Evolutionary conservation across 2,797 vertebrate genomes (phyloP).

Genomic region (Naso thynnoides): DNA sequence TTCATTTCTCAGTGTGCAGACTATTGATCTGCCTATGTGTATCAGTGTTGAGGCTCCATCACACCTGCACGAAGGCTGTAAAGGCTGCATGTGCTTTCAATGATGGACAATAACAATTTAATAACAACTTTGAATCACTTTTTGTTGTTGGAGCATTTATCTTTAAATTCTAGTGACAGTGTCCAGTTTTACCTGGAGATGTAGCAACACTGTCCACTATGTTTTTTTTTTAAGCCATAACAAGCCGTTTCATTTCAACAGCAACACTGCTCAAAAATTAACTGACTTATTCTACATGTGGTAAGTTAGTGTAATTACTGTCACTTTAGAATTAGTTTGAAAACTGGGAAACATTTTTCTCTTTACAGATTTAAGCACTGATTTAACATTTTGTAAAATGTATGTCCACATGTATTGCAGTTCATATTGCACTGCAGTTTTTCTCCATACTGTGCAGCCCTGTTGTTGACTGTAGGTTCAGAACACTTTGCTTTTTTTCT

Average conservation of each 20-base stretch:
- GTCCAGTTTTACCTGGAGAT: no score
- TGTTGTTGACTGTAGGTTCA: neutral
- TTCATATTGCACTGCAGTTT: neutral
- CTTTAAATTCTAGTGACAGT: no score
- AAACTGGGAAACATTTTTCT: neutral
- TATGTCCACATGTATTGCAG: neutral
- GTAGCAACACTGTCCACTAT: no score
- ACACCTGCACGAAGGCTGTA: no score
- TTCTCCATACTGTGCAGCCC: neutral
- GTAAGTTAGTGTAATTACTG: no score
- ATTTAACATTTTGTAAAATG: neutral
- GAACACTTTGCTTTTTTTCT: neutral
- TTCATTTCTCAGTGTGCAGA: neutral
- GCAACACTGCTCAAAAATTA: no score
- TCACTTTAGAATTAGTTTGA: neutral
- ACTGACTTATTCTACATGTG: no score
- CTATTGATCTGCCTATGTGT: neutral
- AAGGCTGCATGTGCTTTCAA: no score
- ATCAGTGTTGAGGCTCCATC: neutral
- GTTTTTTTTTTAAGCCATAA: no score
- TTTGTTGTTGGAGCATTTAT: no score
- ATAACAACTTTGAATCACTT: no score
- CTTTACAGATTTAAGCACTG: conserved; percentile 26
- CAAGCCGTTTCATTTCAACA: no score
- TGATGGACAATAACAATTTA: neutral